These are phyloP conservation scores for Scotopteryx bipunctaria DNA, from an alignment of 2,888 invertebrate genomes.

Conservation along the genomic window DNA sequence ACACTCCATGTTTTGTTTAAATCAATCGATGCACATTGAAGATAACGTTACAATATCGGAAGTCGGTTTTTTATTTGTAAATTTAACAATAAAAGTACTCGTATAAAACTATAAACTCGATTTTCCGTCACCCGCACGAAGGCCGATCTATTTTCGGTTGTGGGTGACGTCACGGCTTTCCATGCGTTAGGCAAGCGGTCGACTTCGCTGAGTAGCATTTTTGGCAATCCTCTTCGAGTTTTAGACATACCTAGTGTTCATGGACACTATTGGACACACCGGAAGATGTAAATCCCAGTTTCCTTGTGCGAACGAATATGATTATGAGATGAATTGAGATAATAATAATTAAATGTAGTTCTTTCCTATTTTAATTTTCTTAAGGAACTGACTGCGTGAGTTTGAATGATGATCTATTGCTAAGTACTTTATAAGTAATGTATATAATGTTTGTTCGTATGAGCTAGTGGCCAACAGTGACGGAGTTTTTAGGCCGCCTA, in stretches of 20 bases:
- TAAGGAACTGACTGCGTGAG: too few relatives aligned
- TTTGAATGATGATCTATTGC: too few relatives aligned
- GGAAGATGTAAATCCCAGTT: slow-evolving; percentile 8
- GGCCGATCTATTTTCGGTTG: slow-evolving; percentile 67
- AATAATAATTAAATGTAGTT: too few relatives aligned
- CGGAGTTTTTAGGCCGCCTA: too few relatives aligned
- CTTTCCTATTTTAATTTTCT: too few relatives aligned
- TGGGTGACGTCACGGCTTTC: slow-evolving; percentile 64
- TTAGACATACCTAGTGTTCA: slow-evolving; percentile 15
- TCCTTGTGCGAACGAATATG: neutral
- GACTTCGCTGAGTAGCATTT: slow-evolving; percentile 22
- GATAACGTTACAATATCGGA: neutral
- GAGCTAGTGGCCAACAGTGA: too few relatives aligned
- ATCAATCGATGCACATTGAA: too few relatives aligned
- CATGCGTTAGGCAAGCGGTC: slow-evolving; percentile 51
- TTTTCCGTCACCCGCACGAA: slow-evolving; percentile 68
- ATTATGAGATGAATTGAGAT: too few relatives aligned
- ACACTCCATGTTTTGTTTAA: too few relatives aligned
- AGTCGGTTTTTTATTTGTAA: neutral
- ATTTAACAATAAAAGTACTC: slow-evolving; percentile 42
- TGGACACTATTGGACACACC: neutral
- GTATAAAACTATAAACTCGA: slow-evolving; percentile 49
- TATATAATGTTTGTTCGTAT: too few relatives aligned
- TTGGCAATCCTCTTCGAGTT: slow-evolving; percentile 26
- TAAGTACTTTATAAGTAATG: too few relatives aligned